Percentiles rank a stretch among this genome's conserved stretches.
phyloP scores from a whole-genome alignment of 2,888 invertebrate species.

The Mythimna vitellina region DNA sequence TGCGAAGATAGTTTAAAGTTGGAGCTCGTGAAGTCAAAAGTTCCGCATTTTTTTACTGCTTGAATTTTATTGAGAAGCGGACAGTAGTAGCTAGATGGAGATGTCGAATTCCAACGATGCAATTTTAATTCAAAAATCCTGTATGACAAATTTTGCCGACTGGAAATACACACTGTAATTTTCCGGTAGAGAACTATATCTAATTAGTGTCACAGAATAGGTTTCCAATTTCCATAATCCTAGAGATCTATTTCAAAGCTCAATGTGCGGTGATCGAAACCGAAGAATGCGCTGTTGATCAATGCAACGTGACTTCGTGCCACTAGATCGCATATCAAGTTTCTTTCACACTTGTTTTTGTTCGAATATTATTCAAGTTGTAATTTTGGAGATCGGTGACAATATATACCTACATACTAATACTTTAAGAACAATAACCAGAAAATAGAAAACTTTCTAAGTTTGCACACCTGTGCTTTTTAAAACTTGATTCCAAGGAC shows the following conservation, averaged over 20 bases:
- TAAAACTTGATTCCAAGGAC: neutral
- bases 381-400: conserved; percentile 21
- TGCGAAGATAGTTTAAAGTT: conserved; percentile 9
- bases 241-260: conserved; percentile 57
- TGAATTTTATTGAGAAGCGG: neutral
- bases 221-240: conserved; percentile 52
- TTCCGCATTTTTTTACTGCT: neutral
- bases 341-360: conserved; percentile 45
- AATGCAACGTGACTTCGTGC: conserved; percentile 62
- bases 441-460: neutral
- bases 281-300: conserved; percentile 53
- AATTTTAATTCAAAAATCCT: neutral
- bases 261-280: conserved; percentile 58
- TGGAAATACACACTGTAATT: neutral
- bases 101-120: neutral
- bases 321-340: conserved; percentile 43
- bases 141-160: neutral
- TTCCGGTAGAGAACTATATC: too few species aligned
- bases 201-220: conserved; percentile 7
- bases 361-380: conserved; percentile 12
- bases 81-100: neutral
- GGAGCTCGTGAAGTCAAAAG: neutral
- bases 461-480: neutral
- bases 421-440: neutral
- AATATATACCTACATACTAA: neutral